These are phyloP conservation scores for Ophiothrix spiculata DNA, from an alignment of 35 echinoderm and acorn worm genomes.

Conservation along the genomic window DNA sequence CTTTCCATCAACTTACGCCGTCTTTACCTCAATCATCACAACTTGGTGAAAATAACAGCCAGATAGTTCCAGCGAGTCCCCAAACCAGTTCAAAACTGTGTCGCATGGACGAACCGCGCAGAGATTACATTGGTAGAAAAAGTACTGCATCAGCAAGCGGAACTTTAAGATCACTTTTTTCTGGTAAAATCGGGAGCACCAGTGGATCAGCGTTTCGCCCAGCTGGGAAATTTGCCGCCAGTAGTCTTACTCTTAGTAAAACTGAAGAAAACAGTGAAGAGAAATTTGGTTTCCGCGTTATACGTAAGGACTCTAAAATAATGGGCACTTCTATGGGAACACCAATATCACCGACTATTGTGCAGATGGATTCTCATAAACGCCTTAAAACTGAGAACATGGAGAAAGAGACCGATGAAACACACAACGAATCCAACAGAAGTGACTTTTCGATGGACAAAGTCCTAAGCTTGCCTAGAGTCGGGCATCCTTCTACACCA, in stretches of 20 bases:
- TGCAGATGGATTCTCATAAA: not conserved
- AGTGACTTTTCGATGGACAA: slow-evolving; percentile 19
- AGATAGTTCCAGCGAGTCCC: not conserved
- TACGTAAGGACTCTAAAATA: slow-evolving; percentile 13
- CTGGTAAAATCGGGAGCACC: not conserved
- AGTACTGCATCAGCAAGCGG: not conserved
- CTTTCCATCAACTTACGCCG: too few species aligned
- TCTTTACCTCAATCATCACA: too few species aligned
- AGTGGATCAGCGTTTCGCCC: slow-evolving; percentile 18
- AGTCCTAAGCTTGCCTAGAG: slow-evolving; percentile 20
- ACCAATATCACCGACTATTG: not conserved
- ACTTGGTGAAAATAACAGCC: too few species aligned
- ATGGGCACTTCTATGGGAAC: slow-evolving; percentile 4
- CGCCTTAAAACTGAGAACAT: not conserved
- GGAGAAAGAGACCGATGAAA: not conserved
- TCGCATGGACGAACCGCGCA: not conserved
- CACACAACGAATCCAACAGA: not conserved
- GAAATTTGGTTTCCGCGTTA: slow-evolving; percentile 25
- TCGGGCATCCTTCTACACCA: not conserved
- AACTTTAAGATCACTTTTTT: not conserved
- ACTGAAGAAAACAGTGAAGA: not conserved
- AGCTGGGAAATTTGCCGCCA: not conserved
- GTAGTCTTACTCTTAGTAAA: not conserved
- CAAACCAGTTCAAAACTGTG: not conserved
- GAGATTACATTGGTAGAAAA: not conserved